Evolutionary conservation across 2,113 vertebrate species (phyloP).

Genomic region (Microcebus lehilahytsara): DNA sequence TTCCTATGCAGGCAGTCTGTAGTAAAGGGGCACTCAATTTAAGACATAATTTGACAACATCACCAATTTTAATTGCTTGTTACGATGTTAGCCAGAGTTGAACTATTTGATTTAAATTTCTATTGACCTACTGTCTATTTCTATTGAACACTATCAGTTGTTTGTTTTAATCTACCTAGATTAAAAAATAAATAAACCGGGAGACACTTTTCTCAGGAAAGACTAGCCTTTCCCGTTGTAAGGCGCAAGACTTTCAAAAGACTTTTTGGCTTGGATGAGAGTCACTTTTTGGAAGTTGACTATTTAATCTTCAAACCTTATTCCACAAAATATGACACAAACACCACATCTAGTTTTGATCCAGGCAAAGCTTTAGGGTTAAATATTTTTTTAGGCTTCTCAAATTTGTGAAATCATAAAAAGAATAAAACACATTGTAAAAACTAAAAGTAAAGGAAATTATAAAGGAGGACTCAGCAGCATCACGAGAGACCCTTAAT

Average conservation of each 20-base stretch:
- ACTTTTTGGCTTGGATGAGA: too few relatives aligned
- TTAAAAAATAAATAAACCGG: not conserved
- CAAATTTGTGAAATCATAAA: not conserved
- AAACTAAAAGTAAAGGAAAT: not conserved
- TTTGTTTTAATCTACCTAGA: not conserved
- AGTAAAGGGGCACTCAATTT: not conserved
- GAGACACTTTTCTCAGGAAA: conserved; percentile 1
- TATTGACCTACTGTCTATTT: not conserved
- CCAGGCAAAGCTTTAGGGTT: too few relatives aligned
- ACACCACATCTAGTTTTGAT: too few relatives aligned
- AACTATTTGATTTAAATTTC: conserved; percentile 26
- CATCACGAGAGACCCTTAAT: not conserved
- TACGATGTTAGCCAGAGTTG: not conserved
- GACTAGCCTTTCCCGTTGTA: too few relatives aligned
- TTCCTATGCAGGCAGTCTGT: not conserved
- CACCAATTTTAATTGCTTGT: not conserved
- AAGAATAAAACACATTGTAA: not conserved
- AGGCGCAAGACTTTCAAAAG: too few relatives aligned
- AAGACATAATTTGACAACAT: not conserved
- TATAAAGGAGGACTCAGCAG: not conserved
- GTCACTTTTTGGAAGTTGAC: too few relatives aligned
- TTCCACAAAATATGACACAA: too few relatives aligned
- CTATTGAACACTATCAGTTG: not conserved
- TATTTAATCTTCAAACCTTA: too few relatives aligned
- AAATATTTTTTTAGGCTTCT: conserved; percentile 4